Evolutionary conservation across 2,113 vertebrate species (phyloP), one percentile per base, ranked within the genome.

Genomic region (Sprattus sprattus): DNA sequence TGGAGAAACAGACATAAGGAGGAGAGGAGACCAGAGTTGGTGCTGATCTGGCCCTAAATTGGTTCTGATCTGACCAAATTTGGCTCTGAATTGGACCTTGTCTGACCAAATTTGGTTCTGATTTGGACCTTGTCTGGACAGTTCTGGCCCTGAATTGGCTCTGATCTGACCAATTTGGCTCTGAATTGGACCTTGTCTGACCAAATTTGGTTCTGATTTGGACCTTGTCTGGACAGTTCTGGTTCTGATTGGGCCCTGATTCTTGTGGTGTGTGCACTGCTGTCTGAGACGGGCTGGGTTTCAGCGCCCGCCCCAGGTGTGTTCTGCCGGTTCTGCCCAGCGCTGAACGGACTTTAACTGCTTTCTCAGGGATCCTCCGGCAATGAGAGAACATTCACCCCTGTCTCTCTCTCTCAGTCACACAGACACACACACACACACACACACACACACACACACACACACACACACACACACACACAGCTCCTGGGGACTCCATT

Each of bases 401-500:
- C 28, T 39, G 2, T 78, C 64, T 71, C 64, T 32, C 8, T 32
- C 25, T 71, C n/a, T 71, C 25, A 11, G 1, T 28, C 64, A 32
- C 28, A 32, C 67, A 32, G 28, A 32, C 67, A 28, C 67, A 28
- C 67, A 28, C n/a, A n/a, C 57, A 25, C 57, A 64, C 57, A 64
- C 57, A 64, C 60, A 67, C 60, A 67, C 60, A 67, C 60, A 67
- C 60, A 67, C 60, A 67, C 60, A 67, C 60, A 25, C n/a, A 67
- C 60, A 25, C 60, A 67, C 60, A 67, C n/a, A 67, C 60, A 28
- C 64, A 67, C n/a, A 67, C 1, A 67, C n/a, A 25, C 25, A 67
- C 91, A 54, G 89, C 88, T 90, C 91, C 91, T 84, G 85, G 91
- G 89, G 93, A 92, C 92, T 93, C 91, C 88, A 93, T 93, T 94